Percentiles rank a stretch among this genome's conserved stretches.
Conservation (phyloP, 2,113 vertebrate species). For the Uria aalge region DNA sequence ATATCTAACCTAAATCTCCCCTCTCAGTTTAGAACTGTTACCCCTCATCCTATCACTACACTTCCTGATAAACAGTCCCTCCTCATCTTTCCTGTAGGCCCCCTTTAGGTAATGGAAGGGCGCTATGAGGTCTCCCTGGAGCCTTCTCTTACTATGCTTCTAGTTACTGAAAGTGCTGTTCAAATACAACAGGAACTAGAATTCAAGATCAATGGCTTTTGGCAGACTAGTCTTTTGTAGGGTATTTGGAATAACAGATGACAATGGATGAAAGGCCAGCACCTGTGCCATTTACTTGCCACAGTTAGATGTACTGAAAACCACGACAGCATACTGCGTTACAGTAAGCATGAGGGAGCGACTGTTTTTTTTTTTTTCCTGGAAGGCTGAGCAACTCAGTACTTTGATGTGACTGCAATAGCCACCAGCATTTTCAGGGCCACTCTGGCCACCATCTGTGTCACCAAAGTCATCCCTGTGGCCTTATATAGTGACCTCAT, state of each 20-base stretch:
- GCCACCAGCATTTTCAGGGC: neutral
- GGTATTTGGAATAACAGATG: neutral
- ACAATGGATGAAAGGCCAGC: neutral
- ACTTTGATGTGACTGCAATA: neutral
- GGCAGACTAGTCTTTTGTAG: neutral
- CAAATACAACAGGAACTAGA: neutral
- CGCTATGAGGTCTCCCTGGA: too few relatives aligned
- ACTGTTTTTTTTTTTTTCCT: neutral
- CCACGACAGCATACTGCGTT: neutral
- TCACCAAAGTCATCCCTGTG: neutral
- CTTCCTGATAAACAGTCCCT: too few relatives aligned
- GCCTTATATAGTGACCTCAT: neutral
- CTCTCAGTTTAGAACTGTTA: too few relatives aligned
- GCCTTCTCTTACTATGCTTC: neutral
- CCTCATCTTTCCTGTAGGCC: too few relatives aligned
- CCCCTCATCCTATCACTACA: too few relatives aligned
- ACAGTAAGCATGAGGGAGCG: neutral
- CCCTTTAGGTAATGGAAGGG: too few relatives aligned
- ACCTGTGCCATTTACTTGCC: neutral
- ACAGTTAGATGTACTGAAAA: neutral
- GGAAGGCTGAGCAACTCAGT: neutral
- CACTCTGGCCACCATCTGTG: neutral
- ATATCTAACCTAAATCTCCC: too few relatives aligned
- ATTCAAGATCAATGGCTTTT: neutral
- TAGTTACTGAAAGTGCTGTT: neutral